Percentiles rank a stretch among this genome's conserved stretches.
phyloP scores from a whole-genome alignment of 2,888 invertebrate species.

The Trachelus tabidus region DNA sequence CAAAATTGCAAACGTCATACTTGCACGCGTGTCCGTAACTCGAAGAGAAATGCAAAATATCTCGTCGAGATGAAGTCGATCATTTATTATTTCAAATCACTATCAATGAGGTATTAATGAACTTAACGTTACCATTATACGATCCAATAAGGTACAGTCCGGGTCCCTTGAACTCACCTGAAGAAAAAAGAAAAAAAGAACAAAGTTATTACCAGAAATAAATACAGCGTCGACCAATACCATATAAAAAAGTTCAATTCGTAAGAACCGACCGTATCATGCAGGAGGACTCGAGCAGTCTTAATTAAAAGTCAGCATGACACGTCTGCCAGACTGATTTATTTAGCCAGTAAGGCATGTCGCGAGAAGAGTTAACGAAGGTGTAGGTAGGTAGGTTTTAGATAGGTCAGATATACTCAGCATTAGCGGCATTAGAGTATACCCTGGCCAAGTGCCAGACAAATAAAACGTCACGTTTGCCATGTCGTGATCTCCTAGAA shows the following conservation, averaged over 20 bases:
- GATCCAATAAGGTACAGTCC: neutral
- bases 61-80: neutral
- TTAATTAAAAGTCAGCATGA: constrained; percentile 4
- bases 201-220: too few species aligned
- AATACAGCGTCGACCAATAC: too few species aligned
- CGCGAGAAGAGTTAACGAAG: neutral
- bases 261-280: neutral
- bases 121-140: neutral
- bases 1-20: neutral
- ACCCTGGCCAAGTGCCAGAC: neutral
- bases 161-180: neutral
- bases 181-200: neutral
- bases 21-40: neutral
- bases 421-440: neutral
- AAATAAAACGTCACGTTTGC: constrained; percentile 1
- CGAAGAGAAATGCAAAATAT: neutral
- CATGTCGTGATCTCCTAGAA: neutral
- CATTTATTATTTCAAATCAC: neutral
- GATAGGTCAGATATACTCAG: neutral
- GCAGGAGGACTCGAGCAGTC: neutral
- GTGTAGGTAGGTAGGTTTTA: neutral
- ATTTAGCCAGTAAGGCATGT: neutral
- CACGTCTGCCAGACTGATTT: neutral
- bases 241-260: neutral
- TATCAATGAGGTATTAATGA: neutral